Conservation (phyloP, 2,113 vertebrate genomes). For the Eublepharis macularius region DNA sequence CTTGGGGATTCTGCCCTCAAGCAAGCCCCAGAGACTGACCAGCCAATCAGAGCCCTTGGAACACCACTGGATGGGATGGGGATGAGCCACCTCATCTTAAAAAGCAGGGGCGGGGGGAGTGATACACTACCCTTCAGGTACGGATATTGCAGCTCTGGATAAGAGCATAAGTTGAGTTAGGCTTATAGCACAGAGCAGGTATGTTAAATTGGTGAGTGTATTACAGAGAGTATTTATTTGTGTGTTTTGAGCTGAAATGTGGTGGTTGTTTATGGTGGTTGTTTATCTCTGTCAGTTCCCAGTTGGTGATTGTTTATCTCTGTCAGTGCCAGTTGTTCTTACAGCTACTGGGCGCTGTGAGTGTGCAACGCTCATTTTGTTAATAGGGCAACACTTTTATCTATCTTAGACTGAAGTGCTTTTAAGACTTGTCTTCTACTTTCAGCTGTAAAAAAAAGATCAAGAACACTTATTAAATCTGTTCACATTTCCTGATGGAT, state of each 20-base stretch:
- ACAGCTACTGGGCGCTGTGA: accelerated
- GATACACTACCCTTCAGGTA: too few relatives aligned
- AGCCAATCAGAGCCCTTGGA: too few relatives aligned
- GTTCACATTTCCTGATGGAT: background rate
- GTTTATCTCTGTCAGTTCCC: background rate
- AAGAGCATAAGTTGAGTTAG: too few relatives aligned
- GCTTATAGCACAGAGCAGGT: background rate
- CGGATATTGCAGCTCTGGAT: too few relatives aligned
- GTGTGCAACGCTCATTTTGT: background rate
- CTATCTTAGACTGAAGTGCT: background rate
- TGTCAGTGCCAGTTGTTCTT: too few relatives aligned
- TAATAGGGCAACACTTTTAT: background rate
- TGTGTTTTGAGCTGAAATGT: background rate
- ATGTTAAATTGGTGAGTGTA: background rate
- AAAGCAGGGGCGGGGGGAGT: too few relatives aligned
- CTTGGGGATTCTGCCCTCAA: too few relatives aligned
- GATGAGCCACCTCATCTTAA: too few relatives aligned
- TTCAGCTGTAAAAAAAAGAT: background rate
- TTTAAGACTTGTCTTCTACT: background rate
- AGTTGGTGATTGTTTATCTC: background rate
- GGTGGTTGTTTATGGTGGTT: background rate
- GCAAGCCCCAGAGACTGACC: too few relatives aligned
- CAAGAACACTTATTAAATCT: background rate
- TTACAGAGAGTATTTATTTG: background rate
- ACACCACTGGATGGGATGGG: too few relatives aligned